A percentile compares a stretch with the other conserved stretches of the same genome.
phyloP scores from a whole-genome alignment of 2,888 invertebrate genomes.

The Coronaproctus castanopsis region DNA sequence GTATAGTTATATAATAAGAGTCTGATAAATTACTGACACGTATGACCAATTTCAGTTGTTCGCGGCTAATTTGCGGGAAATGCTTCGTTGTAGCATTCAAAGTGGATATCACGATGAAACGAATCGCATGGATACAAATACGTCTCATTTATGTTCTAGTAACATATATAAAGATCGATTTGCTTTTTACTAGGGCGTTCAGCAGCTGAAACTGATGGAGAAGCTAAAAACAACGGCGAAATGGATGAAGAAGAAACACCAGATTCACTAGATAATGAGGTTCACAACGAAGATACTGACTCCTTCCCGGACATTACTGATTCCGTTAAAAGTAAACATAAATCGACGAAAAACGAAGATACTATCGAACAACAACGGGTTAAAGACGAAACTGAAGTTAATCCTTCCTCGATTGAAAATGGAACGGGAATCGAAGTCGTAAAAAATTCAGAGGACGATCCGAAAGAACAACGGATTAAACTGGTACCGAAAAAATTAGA shows the following conservation, averaged over 20 bases:
- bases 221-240: background rate
- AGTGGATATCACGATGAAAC: too few relatives aligned
- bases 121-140: too few relatives aligned
- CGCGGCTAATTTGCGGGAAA: too few relatives aligned
- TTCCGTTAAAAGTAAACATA: slow-evolving; percentile 7
- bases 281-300: slow-evolving; percentile 7
- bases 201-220: slow-evolving; percentile 8
- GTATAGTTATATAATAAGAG: too few relatives aligned
- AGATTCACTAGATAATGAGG: slow-evolving; percentile 8
- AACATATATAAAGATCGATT: slow-evolving; percentile 10
- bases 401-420: background rate
- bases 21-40: too few relatives aligned
- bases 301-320: slow-evolving; percentile 3
- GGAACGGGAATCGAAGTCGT: slow-evolving; percentile 2
- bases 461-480: slow-evolving; percentile 11
- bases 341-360: slow-evolving; percentile 8
- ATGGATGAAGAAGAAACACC: background rate
- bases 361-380: background rate
- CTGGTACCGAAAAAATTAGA: background rate
- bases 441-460: background rate
- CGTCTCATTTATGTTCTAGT: background rate
- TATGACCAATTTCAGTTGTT: too few relatives aligned
- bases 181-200: slow-evolving; percentile 14
- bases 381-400: background rate
- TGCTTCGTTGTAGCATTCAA: too few relatives aligned